Evolutionary conservation across 1,140 invertebrate genomes (phyloP), one percentile per base, ranked within the genome.

Genomic region (Venturia canescens): DNA sequence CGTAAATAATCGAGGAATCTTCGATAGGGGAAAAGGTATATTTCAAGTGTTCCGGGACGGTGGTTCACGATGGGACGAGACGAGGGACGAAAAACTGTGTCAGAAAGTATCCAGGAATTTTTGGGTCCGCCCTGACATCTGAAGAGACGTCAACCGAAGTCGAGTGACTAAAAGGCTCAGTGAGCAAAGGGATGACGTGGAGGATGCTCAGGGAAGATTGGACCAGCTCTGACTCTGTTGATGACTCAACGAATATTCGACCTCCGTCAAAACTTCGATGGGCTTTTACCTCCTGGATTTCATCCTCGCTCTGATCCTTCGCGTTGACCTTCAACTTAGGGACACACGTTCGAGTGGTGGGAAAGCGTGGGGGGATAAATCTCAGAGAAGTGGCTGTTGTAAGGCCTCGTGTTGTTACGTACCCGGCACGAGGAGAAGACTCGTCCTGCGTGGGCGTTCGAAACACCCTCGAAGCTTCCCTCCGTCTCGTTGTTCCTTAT

Each of bases 321-420:
- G 18, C 16, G n/a, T 53, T 21, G 50, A 13, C 6, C 57, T 23
- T 23, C 23, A 0, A 2, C 13, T 21, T 26, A 27, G 18, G 13
- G 26, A 23, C 66, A 69, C 75, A 31, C 31, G 53, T 63, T 60
- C 21, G n/a, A n/a, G 60, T 29, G 74, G 63, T 23, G 80, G 44
- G 34, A 80, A 76, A 80, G 77, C 66, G 53, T 66, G 44, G 63
- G 29, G 44, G 31, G 53, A 81, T 81, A 81, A 81, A 81, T 81
- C 75, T 66, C 78, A 60, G 60, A 21, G 48, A 81, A 81, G 7
- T 44, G 38, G 38, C 38, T 44, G 11, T 13, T 1, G 70, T 48
- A 70, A n/a, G 18, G 6, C 15, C 66, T 29, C 16, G 44, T 48
- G 31, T 60, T n/a, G 15, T 38, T 66, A 66, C 50, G 69, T 69